Conservation (phyloP, 64 coral and sea anemone species). For the Hydrozoanthus tunicans region DNA sequence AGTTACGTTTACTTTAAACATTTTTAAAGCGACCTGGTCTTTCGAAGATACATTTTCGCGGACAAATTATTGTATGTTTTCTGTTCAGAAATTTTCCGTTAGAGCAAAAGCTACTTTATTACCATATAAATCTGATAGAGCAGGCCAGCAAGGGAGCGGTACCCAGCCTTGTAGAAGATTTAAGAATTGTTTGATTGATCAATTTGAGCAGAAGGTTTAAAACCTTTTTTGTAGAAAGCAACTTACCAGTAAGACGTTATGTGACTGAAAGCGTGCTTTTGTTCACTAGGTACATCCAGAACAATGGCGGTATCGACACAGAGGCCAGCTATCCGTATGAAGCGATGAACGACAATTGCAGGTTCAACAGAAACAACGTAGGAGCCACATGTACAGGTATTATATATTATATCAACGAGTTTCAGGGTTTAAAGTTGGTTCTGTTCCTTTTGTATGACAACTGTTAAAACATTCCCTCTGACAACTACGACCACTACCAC, state of each 20-base stretch:
- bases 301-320: constrained; percentile 1
- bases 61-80: constrained; percentile 11
- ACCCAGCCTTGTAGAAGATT: background rate
- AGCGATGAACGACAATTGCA: background rate
- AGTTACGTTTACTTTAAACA: background rate
- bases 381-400: constrained; percentile 4
- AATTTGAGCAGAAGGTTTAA: too few species aligned
- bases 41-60: background rate
- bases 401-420: too few species aligned
- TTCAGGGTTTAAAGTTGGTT: too few species aligned
- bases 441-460: too few species aligned
- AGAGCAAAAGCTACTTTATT: background rate
- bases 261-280: too few species aligned
- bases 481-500: too few species aligned
- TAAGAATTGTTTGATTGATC: too few species aligned
- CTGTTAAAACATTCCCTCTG: too few species aligned
- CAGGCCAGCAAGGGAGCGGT: background rate
- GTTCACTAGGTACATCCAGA: background rate
- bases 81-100: constrained; percentile 5
- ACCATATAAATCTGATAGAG: background rate
- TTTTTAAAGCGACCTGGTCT: background rate
- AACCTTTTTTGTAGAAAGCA: too few species aligned
- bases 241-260: too few species aligned
- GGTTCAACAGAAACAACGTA: background rate
- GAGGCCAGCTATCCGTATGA: background rate